Base-by-base conservation (phyloP, 1,140 invertebrate genomes). In the Lucilia sericata region DNA sequence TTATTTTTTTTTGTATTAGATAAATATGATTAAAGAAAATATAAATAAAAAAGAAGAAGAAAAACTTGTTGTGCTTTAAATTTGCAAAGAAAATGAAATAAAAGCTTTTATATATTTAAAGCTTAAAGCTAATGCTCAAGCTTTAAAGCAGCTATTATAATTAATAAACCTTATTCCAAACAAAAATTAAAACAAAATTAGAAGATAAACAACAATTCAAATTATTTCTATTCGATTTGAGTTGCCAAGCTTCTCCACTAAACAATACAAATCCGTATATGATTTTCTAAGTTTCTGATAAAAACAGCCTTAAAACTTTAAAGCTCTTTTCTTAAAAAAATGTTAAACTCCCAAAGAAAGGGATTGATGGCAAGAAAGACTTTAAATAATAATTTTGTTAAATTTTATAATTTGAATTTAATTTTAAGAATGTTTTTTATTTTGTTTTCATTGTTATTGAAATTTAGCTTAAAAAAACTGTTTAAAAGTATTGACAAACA, bases 221-320 rank as follows among this genome's bases (percentile, higher is more conserved):
- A 21, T 51, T 51, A 80, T 80, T 80, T 80, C 76, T 25, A 25
- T 80, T 80, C n/a, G 10, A 70, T 70, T 70, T 70, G 19, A 12
- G 76, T 80, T 80, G 76, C 76, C 13, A 13, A 80, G 76, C 76
- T 80, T 80, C 76, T 80, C 42, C 5, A 49, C 55, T 65, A 82
- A 82, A 70, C 82, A 17, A 74, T 25, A 12, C n/a, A 47, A 70
- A 88, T 90, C 14, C 74, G 8, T 76, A 76, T 42, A 34, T 76
- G 25, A 76, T 76, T 34, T 76, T 76, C 74, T 76, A 34, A 76
- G 36, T 36, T n/a, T 42, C 74, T 74, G 7, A 74, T n/a, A 42
- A 76, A 76, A 76, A 42, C 42, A 76, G 74, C 74, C 74, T 76
- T 76, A 76, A 76, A 13, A 25, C 42, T 7, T 42, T 42, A 76